Evolutionary conservation across 2,888 invertebrate species (phyloP).

Genomic region (Zonitis immaculata): DNA sequence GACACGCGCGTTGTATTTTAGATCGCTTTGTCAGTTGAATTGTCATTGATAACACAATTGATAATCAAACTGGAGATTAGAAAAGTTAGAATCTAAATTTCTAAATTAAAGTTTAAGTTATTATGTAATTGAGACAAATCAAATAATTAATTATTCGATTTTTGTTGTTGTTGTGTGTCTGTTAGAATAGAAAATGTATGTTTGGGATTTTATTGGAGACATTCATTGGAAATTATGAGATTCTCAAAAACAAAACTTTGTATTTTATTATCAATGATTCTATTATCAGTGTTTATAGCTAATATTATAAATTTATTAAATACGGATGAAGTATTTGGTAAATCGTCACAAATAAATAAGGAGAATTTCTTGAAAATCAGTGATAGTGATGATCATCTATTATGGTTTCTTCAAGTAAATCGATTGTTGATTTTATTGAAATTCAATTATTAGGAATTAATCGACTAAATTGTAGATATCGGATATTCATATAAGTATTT

Average conservation of each 20-base stretch:
- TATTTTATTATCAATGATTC: conserved; percentile 57
- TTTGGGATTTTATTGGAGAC: neutral
- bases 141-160: too few species aligned
- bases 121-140: too few species aligned
- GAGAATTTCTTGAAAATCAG: conserved; percentile 50
- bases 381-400: conserved; percentile 56
- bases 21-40: too few species aligned
- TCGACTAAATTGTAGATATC: conserved; percentile 60
- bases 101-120: too few species aligned
- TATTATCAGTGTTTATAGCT: conserved; percentile 64
- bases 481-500: conserved; percentile 85
- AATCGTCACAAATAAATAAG: conserved; percentile 25
- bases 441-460: neutral
- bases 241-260: conserved; percentile 60
- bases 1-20: too few species aligned
- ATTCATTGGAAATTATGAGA: conserved; percentile 52
- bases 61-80: too few species aligned
- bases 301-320: conserved; percentile 65
- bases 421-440: neutral
- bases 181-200: too few species aligned
- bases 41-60: too few species aligned
- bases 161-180: too few species aligned
- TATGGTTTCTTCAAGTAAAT: conserved; percentile 75
- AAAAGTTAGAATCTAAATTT: too few species aligned
- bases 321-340: conserved; percentile 49